Evolutionary conservation across 2,113 vertebrate species (phyloP), one percentile per base, ranked within the genome.

Genomic region (Siniperca chuatsi): DNA sequence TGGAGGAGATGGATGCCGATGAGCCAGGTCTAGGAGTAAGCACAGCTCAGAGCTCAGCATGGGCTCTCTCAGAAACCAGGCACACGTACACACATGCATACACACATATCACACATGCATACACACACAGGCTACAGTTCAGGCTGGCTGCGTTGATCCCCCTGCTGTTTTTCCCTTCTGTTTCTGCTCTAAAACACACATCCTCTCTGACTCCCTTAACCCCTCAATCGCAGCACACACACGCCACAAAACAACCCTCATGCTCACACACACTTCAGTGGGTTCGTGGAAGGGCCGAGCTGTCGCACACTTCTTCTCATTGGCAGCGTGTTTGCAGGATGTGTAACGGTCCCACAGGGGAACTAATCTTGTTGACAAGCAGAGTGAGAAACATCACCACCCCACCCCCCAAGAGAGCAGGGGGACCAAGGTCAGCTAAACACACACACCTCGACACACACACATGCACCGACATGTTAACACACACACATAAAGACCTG

Each of bases 311-410:
- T 60, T 85, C 77, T 68, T 81, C 87, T 90, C 84, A 68, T 87
- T 79, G 87, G 85, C 81, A 66, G 83, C n/a, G 82, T 91, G 90
- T 91, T 89, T 77, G 88, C 75, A 65, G 89, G 81, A 77, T 71
- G 89, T 90, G 89, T 85, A 87, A 90, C 90, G 54, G 84, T 89
- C 88, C 87, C 84, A 85, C 82, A 76, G 88, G 89, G 89, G 79
- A 90, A 92, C 88, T 93, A 91, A 93, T 91, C 85, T 89, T 90
- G 92, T 91, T 92, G 91, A 93, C 92, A 92, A 92, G 87, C 87
- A 83, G 86, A 92, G 85, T 92, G 89, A 89, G 92, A 92, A 93
- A 88, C 92, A 90, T 90, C 90, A 83, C 83, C 76, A 71, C 77
- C 83, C 58, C 44, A 82, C 76, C 75, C 77, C 83, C 62, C 44